These are phyloP conservation scores for Callimorpha dominula DNA, from an alignment of 2,888 invertebrate genomes.

Conservation along the genomic window DNA sequence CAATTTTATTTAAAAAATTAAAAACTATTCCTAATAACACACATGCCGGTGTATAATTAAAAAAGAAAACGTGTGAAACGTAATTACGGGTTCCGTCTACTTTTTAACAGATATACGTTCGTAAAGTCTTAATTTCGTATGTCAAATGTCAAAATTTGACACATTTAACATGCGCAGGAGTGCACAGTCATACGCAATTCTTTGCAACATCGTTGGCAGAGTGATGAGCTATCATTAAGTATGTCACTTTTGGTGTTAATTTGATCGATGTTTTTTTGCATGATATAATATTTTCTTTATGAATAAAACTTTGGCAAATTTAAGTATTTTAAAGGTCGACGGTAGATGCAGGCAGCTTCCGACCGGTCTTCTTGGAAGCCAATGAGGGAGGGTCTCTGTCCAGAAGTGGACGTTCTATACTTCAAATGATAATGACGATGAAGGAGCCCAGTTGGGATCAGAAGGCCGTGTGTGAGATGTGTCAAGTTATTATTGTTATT, in stretches of 20 bases:
- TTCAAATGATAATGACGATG: too few relatives aligned
- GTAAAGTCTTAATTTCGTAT: slow-evolving; percentile 75
- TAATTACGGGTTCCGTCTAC: slow-evolving; percentile 76
- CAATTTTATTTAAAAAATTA: slow-evolving; percentile 29
- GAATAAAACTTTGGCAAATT: not conserved
- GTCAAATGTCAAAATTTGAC: slow-evolving; percentile 73
- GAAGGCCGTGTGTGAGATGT: too few relatives aligned
- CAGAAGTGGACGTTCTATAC: too few relatives aligned
- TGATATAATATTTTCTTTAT: slow-evolving; percentile 30
- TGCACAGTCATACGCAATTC: slow-evolving; percentile 73
- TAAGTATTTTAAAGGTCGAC: not conserved
- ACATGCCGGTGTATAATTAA: slow-evolving; percentile 75
- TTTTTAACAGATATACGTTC: slow-evolving; percentile 66
- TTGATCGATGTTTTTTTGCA: slow-evolving; percentile 53
- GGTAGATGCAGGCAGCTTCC: not conserved
- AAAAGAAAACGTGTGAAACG: slow-evolving; percentile 70
- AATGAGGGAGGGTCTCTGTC: too few relatives aligned
- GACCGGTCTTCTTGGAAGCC: too few relatives aligned
- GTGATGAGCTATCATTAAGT: slow-evolving; percentile 77
- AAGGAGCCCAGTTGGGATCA: too few relatives aligned
- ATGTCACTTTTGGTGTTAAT: slow-evolving; percentile 71
- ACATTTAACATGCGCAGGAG: slow-evolving; percentile 56
- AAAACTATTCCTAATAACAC: slow-evolving; percentile 39
- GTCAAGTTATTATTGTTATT: too few relatives aligned
- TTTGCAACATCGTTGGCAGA: slow-evolving; percentile 67